A percentile compares a stretch with the other conserved stretches of the same genome.
These are phyloP conservation scores for Acanthopagrus latus DNA, from an alignment of 2,797 vertebrate genomes.

Conservation along the genomic window DNA sequence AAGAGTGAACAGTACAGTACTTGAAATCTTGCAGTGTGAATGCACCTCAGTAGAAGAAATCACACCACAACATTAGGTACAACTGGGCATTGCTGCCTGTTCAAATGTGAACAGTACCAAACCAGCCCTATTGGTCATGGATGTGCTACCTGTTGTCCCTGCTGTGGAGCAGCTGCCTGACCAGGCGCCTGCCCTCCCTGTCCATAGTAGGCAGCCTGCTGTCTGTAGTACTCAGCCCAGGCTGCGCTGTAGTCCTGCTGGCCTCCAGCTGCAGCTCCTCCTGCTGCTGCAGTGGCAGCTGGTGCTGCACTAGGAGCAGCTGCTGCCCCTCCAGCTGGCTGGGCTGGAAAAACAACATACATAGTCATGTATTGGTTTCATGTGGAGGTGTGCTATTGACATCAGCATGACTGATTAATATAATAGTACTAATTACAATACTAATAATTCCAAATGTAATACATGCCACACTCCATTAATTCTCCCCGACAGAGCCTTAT, in stretches of 20 bases:
- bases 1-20: too few relatives aligned
- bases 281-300: constrained; percentile 61
- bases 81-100: too few relatives aligned
- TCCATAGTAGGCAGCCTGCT: constrained; percentile 88
- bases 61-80: too few relatives aligned
- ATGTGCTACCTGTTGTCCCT: constrained; percentile 84
- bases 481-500: background rate
- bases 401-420: background rate
- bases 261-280: constrained; percentile 75
- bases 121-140: background rate
- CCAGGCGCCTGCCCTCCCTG: constrained; percentile 82
- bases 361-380: background rate
- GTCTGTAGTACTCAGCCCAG: constrained; percentile 97
- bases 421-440: background rate
- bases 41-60: too few relatives aligned
- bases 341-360: constrained; percentile 65
- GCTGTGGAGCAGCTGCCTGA: constrained; percentile 81
- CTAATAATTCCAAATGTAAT: background rate
- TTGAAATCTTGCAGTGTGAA: too few relatives aligned
- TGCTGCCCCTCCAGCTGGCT: constrained; percentile 74
- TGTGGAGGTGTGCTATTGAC: background rate
- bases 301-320: constrained; percentile 60
- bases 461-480: background rate
- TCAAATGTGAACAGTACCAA: too few relatives aligned
- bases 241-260: constrained; percentile 95